phyloP scores from a whole-genome alignment of 2,888 invertebrate species.

The Andrena marginata region DNA sequence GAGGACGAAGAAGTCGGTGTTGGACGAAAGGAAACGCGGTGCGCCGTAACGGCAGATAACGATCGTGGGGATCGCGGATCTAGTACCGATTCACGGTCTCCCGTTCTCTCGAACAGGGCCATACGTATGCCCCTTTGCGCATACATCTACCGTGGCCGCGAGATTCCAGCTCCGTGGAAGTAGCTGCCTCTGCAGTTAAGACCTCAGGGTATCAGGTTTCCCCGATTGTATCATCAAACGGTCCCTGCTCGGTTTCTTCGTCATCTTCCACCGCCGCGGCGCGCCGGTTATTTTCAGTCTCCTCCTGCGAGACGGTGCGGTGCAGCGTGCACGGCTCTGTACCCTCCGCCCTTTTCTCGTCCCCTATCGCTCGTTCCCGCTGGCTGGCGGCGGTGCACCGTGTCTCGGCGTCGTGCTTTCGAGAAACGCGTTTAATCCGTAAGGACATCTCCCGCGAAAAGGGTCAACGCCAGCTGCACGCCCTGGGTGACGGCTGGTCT shows the following conservation, averaged over 20 bases:
- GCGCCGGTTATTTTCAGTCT: slow-evolving; percentile 56
- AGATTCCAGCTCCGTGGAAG: slow-evolving; percentile 78
- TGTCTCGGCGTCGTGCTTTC: slow-evolving; percentile 54
- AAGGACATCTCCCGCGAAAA: slow-evolving; percentile 74
- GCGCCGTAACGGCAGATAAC: slow-evolving; percentile 66
- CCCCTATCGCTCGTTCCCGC: slow-evolving; percentile 21
- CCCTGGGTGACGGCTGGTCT: slow-evolving; percentile 54
- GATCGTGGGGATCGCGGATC: slow-evolving; percentile 67
- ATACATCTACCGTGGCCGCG: slow-evolving; percentile 54
- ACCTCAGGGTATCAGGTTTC: slow-evolving; percentile 80
- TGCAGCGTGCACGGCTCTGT: not conserved
- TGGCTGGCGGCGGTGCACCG: slow-evolving; percentile 30
- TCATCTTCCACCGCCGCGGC: slow-evolving; percentile 55
- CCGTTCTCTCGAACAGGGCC: slow-evolving; percentile 46
- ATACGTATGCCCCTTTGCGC: slow-evolving; percentile 62
- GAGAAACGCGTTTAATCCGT: slow-evolving; percentile 73
- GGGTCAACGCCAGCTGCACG: slow-evolving; percentile 67
- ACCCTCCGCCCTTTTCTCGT: not conserved
- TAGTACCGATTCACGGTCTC: slow-evolving; percentile 64
- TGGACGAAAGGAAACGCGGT: slow-evolving; percentile 70
- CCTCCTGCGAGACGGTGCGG: slow-evolving; percentile 29
- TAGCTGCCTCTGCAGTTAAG: slow-evolving; percentile 80
- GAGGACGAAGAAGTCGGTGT: slow-evolving; percentile 50
- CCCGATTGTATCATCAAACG: slow-evolving; percentile 81
- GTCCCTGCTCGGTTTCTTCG: slow-evolving; percentile 74